These are phyloP conservation scores for Glyptemys insculpta DNA, from an alignment of 2,797 vertebrate genomes.

Conservation along the genomic window DNA sequence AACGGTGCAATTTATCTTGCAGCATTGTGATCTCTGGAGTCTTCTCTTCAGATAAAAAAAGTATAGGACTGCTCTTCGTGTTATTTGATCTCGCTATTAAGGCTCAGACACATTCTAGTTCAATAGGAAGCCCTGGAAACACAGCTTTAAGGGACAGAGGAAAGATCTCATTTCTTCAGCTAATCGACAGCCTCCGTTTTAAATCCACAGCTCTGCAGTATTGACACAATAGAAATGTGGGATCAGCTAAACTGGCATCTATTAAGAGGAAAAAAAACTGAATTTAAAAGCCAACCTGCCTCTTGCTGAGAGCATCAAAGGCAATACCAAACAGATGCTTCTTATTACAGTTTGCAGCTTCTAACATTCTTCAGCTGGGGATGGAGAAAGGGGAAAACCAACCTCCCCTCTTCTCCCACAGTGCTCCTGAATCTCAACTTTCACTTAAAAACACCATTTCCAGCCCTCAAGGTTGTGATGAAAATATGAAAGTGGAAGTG, in stretches of 20 bases:
- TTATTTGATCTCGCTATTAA: background rate
- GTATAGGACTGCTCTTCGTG: rapidly evolving
- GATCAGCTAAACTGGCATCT: slow-evolving; percentile 3
- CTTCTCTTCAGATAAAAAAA: background rate
- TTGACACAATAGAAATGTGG: background rate
- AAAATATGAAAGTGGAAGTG: background rate
- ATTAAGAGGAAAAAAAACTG: background rate
- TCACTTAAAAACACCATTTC: background rate
- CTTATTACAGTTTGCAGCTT: background rate
- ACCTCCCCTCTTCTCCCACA: background rate
- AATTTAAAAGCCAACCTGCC: background rate
- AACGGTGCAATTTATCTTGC: background rate
- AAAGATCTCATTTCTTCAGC: background rate
- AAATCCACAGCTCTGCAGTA: background rate
- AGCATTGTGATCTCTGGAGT: background rate
- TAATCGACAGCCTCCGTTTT: background rate
- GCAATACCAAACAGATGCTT: background rate
- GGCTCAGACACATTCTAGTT: rapidly evolving
- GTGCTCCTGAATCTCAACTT: background rate
- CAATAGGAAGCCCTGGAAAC: background rate
- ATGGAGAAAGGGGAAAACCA: rapidly evolving
- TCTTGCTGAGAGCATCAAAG: background rate
- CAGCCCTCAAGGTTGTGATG: rapidly evolving
- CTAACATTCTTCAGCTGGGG: rapidly evolving
- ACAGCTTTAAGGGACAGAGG: background rate